Percentiles rank a stretch among this genome's conserved stretches.
Conservation (phyloP, 1,140 invertebrate genomes). For the Pygmarrhopalites habei region DNA sequence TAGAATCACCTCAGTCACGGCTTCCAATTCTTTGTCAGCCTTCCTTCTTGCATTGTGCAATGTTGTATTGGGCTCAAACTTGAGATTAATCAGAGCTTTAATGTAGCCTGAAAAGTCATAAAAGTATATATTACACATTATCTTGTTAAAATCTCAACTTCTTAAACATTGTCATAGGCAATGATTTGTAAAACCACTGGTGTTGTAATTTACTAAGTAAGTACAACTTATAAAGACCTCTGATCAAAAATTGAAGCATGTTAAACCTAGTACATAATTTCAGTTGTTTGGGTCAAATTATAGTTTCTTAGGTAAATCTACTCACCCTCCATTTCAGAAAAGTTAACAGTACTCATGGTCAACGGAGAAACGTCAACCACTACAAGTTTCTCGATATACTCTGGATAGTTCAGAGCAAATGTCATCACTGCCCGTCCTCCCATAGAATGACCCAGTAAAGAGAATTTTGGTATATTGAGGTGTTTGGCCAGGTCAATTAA, state of each 20-base stretch:
- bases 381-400: constrained; percentile 67
- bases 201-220: constrained; percentile 4
- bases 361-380: constrained; percentile 78
- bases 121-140: not conserved
- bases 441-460: constrained; percentile 82
- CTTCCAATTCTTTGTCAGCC: constrained; percentile 51
- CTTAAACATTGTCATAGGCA: not conserved
- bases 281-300: constrained; percentile 41
- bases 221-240: not conserved
- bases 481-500: constrained; percentile 57
- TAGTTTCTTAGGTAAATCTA: too few relatives aligned
- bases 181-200: constrained; percentile 1
- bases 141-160: not conserved
- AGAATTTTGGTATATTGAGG: constrained; percentile 54
- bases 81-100: not conserved
- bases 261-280: constrained; percentile 60
- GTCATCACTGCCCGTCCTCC: constrained; percentile 78
- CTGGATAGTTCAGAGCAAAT: constrained; percentile 62
- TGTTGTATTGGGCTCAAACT: constrained; percentile 38
- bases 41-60: constrained; percentile 58
- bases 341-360: constrained; percentile 53
- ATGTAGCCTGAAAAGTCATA: constrained; percentile 14
- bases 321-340: constrained; percentile 50
- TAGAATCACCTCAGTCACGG: constrained; percentile 44
- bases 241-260: constrained; percentile 44